Evolutionary conservation across 2,797 vertebrate genomes (phyloP).

Genomic region (Melanotaenia boesemani): DNA sequence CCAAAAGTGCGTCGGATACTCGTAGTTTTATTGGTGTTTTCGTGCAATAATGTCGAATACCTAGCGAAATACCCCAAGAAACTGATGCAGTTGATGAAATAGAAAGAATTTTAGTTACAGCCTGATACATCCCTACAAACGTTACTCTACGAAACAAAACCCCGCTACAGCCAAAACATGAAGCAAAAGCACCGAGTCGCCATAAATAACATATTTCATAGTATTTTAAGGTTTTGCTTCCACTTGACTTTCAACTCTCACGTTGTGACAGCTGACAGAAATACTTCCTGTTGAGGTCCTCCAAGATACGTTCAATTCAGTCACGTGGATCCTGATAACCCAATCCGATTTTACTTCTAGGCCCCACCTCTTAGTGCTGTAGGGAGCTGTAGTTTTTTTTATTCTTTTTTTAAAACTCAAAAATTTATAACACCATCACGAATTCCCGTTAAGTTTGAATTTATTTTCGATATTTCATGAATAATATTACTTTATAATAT

Average conservation of each 20-base stretch:
- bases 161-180: background rate
- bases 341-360: constrained; percentile 44
- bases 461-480: background rate
- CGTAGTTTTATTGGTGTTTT: constrained; percentile 47
- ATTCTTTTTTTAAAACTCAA: background rate
- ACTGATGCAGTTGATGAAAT: background rate
- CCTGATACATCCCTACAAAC: constrained; percentile 54
- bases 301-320: constrained; percentile 29
- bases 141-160: background rate
- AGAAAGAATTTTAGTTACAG: constrained; percentile 38
- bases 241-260: constrained; percentile 75
- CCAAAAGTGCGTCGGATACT: constrained; percentile 64
- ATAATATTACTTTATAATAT: background rate
- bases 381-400: constrained; percentile 53
- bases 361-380: accelerated
- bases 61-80: background rate
- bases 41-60: constrained; percentile 55
- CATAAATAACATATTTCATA: background rate
- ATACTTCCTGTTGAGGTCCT: constrained; percentile 69
- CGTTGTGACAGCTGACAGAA: constrained; percentile 9
- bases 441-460: too few relatives aligned
- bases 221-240: background rate
- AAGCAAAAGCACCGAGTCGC: accelerated
- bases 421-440: background rate
- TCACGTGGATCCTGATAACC: constrained; percentile 38